phyloP scores from a whole-genome alignment of 2,113 vertebrate species.

The Thalassoma bifasciatum region DNA sequence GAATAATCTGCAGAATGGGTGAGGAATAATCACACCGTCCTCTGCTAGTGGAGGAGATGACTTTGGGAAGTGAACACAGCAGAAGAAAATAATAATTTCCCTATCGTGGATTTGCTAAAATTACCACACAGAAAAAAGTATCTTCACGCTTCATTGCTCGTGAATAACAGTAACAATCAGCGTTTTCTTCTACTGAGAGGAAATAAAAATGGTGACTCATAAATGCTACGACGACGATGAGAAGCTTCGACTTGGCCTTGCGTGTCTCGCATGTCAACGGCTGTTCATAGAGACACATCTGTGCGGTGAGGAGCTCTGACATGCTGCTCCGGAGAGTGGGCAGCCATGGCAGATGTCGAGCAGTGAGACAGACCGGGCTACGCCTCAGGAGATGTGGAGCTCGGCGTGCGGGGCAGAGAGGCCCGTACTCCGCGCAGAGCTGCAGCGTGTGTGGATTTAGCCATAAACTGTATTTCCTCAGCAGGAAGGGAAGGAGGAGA shows the following conservation, averaged over 20 bases:
- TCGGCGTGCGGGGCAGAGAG: conserved; percentile 2
- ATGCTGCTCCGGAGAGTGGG: conserved; percentile 27
- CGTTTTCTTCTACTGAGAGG: neutral
- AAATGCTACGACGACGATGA: neutral
- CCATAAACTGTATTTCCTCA: conserved; percentile 17
- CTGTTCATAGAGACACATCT: conserved; percentile 56
- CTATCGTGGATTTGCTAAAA: neutral
- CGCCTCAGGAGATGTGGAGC: conserved; percentile 51
- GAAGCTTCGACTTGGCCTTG: conserved; percentile 9
- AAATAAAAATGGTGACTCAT: conserved; percentile 6
- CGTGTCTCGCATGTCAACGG: conserved; percentile 35
- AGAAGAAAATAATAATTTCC: neutral
- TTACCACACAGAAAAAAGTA: neutral
- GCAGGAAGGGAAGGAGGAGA: conserved; percentile 7
- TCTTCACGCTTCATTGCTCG: neutral
- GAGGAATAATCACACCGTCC: conserved; percentile 77
- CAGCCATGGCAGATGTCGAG: conserved; percentile 61
- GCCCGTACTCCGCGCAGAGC: neutral
- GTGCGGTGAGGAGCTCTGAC: conserved; percentile 41
- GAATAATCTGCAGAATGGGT: conserved; percentile 74
- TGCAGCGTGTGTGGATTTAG: conserved; percentile 2
- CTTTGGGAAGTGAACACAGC: conserved; percentile 63
- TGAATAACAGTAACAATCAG: neutral
- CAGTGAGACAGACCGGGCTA: conserved; percentile 43
- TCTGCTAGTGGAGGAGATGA: conserved; percentile 67